Conservation (phyloP, 1,140 invertebrate species). For the Apis laboriosa region DNA sequence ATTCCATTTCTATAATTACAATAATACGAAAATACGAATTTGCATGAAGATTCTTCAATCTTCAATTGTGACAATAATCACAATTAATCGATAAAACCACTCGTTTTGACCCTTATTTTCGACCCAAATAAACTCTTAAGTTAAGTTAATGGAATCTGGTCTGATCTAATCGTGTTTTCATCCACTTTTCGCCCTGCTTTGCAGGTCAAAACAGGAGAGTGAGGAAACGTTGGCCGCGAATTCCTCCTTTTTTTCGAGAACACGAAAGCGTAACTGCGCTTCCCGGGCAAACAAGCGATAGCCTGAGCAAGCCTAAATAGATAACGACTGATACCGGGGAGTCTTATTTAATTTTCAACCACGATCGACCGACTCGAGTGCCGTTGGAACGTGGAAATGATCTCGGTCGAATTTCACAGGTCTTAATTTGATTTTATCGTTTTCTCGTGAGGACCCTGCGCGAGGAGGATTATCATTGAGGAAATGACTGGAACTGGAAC, state of each 20-base stretch:
- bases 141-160: too few species aligned
- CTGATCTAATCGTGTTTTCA: too few species aligned
- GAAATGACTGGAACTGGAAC: too few species aligned
- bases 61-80: too few species aligned
- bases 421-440: background rate
- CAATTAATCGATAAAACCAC: too few species aligned
- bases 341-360: conserved; percentile 67
- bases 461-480: too few species aligned
- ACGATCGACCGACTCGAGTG: conserved; percentile 41
- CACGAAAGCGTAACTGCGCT: conserved; percentile 46
- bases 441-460: background rate
- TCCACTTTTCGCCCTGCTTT: background rate
- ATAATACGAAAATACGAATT: too few species aligned
- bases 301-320: conserved; percentile 70
- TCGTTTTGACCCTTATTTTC: too few species aligned
- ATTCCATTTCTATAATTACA: too few species aligned
- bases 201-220: background rate
- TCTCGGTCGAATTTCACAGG: background rate
- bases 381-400: too few species aligned
- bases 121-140: too few species aligned
- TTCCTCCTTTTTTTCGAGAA: conserved; percentile 39
- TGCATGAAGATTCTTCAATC: too few species aligned
- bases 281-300: conserved; percentile 67
- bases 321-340: conserved; percentile 69
- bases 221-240: conserved; percentile 12